Evolutionary conservation across 2,888 invertebrate genomes (phyloP).

Genomic region (Dasypolia templi): DNA sequence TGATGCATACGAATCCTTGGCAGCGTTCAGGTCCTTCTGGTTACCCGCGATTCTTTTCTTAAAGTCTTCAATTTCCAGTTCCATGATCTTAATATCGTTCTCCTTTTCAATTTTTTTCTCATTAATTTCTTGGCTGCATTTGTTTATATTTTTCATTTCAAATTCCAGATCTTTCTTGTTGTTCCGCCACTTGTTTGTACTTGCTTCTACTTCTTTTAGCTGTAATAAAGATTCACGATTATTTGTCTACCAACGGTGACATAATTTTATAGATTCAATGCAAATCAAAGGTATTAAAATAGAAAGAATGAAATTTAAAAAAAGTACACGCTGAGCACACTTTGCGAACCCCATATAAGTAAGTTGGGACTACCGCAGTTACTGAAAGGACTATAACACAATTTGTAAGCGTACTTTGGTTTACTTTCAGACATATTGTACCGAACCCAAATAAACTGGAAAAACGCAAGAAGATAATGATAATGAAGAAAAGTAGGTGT

Average conservation of each 20-base stretch:
- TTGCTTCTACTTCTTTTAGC: conserved; percentile 79
- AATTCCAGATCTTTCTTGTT: conserved; percentile 81
- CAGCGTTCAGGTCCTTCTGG: conserved; percentile 71
- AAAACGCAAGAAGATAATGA: not conserved
- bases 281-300: not conserved
- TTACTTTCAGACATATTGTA: not conserved
- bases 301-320: too few relatives aligned
- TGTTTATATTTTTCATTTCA: conserved; percentile 74
- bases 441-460: not conserved
- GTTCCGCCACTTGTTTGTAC: conserved; percentile 81
- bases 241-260: not conserved
- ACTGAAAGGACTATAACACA: not conserved
- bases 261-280: not conserved
- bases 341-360: not conserved
- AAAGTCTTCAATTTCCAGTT: conserved; percentile 76
- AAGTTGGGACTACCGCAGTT: not conserved
- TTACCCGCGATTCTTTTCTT: conserved; percentile 75
- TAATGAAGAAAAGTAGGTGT: not conserved
- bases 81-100: conserved; percentile 78
- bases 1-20: conserved; percentile 67
- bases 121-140: conserved; percentile 75
- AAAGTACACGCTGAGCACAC: too few relatives aligned
- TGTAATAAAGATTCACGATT: conserved; percentile 60
- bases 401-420: not conserved
- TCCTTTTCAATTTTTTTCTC: conserved; percentile 78